Evolutionary conservation across 2,888 invertebrate genomes (phyloP).

Genomic region (Catocala fraxini): DNA sequence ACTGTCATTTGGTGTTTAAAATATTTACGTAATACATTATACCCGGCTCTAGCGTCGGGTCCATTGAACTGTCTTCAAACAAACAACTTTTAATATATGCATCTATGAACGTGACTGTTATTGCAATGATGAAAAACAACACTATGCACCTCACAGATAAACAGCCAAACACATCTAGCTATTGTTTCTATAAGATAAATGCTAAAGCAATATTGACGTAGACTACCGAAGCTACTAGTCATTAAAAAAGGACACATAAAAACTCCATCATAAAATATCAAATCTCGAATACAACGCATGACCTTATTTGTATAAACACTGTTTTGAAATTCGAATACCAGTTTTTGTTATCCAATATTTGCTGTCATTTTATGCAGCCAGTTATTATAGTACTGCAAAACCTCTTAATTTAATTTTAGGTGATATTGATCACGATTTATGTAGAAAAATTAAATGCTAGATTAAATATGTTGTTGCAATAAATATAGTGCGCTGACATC

Average conservation of each 20-base stretch:
- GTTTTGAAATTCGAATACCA: slow-evolving; percentile 41
- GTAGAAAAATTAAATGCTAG: slow-evolving; percentile 33
- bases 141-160: not conserved
- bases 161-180: no score
- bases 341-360: slow-evolving; percentile 45
- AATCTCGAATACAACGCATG: slow-evolving; percentile 22
- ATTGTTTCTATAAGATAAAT: slow-evolving; percentile 5
- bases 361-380: slow-evolving; percentile 47
- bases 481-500: slow-evolving; percentile 43
- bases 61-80: not conserved
- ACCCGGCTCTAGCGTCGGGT: no score
- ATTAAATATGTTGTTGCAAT: slow-evolving; percentile 31
- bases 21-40: no score
- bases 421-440: slow-evolving; percentile 26
- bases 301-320: slow-evolving; percentile 28
- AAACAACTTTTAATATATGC: slow-evolving; percentile 7
- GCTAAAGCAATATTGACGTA: slow-evolving; percentile 7
- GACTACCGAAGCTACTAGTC: slow-evolving; percentile 34
- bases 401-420: slow-evolving; percentile 46
- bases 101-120: not conserved
- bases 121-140: not conserved
- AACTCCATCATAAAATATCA: slow-evolving; percentile 34
- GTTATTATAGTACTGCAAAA: slow-evolving; percentile 23
- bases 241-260: slow-evolving; percentile 45
- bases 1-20: not conserved